phyloP scores from a whole-genome alignment of 2,797 vertebrate species.

The Thamnophis elegans region DNA sequence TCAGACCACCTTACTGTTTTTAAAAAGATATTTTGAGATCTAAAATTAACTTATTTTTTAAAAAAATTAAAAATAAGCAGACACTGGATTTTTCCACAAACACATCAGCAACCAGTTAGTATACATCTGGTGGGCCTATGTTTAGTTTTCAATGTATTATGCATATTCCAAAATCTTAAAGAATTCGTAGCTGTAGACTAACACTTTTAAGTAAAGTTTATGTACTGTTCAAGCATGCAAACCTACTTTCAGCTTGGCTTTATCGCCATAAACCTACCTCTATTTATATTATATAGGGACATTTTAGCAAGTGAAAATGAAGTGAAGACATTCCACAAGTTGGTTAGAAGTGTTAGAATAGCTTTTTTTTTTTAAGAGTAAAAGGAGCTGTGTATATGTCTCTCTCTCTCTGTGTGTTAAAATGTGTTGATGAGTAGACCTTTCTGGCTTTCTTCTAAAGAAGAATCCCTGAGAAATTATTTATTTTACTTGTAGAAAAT shows the following conservation, averaged over 20 bases:
- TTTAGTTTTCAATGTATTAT: not conserved
- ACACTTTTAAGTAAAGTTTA: not conserved
- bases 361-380: not conserved
- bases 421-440: not conserved
- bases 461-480: conserved; percentile 11
- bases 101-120: not conserved
- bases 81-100: not conserved
- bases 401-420: not conserved
- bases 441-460: conserved; percentile 16
- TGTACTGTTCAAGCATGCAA: not conserved
- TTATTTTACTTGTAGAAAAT: conserved; percentile 18
- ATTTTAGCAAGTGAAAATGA: not conserved
- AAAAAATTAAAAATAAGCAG: not conserved
- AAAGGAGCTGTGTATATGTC: not conserved
- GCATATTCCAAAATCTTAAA: not conserved
- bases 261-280: not conserved
- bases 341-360: not conserved
- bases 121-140: not conserved
- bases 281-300: not conserved
- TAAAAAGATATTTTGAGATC: not conserved
- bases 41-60: not conserved
- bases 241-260: not conserved
- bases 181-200: not conserved
- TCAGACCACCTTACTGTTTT: not conserved
- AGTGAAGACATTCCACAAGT: not conserved